Base-by-base conservation (phyloP, 2,888 invertebrate genomes). In the Tribolium freemani region DNA sequence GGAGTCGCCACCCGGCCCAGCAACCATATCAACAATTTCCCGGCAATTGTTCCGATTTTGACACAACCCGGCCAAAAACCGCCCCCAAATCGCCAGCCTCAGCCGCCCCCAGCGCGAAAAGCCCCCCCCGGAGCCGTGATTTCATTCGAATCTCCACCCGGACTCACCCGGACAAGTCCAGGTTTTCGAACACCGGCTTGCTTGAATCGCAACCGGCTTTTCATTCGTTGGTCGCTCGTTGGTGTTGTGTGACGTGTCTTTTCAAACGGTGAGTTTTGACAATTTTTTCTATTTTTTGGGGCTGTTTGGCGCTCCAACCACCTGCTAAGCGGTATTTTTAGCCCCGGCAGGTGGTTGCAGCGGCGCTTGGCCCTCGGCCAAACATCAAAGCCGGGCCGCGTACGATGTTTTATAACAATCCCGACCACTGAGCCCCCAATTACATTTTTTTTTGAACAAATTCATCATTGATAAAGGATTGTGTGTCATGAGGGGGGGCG, bases 211-310 rank as follows among this genome's bases (percentile, higher is more conserved):
- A n/a, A 81, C 82, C 84, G 82, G 84, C 84, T 79, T 82, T 85
- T 82, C 86, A 85, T 84, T 86, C 84, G 83, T 83, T 82, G 80
- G 81, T 83, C 82, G 83, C 77, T 82, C 82, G 81, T 79, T 83
- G 80, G 82, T 79, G 83, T 83, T 81, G 79, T 83, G 85, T 86
- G 84, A 85, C 86, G 84, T 85, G 83, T 84, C 82, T 79, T 48
- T 66, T 30, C 58, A 44, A 85, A 83, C 82, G 84, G 86, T 86
- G 85, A 85, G 85, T 75, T 73, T 77, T 72, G 26, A 64, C 21
- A 8, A 30, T 56, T 57, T 66, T 66, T 51, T 20, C 38, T n/a
- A n/a, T n/a, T 51, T 54, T 46, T 72, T 31, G 56, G 31, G 11
- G 51, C 57, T 11, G 16, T 16, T 2, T 1, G 16, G 16, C 16